Conservation (phyloP, 2,888 invertebrate species). For the Subacronicta megacephala region DNA sequence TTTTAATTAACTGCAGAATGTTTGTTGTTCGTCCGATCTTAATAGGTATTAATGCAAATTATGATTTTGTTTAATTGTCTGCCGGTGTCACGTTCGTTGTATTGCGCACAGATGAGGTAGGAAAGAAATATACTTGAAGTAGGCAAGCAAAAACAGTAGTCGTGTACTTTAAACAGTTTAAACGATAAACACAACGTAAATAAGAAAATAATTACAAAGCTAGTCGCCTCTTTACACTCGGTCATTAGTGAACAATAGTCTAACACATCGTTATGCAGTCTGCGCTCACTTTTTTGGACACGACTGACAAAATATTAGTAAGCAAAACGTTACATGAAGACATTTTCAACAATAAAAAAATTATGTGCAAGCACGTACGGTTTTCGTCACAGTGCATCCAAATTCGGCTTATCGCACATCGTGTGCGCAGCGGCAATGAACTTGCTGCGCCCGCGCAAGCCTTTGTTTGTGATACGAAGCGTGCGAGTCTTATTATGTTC, state of each 20-base stretch:
- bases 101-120: neutral
- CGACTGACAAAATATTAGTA: conserved; percentile 37
- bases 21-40: conserved; percentile 34
- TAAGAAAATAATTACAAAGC: conserved; percentile 8
- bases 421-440: conserved; percentile 76
- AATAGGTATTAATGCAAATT: conserved; percentile 46
- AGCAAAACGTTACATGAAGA: conserved; percentile 9
- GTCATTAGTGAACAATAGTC: conserved; percentile 14
- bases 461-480: conserved; percentile 48
- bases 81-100: conserved; percentile 33
- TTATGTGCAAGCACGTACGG: conserved; percentile 50
- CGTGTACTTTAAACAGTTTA: neutral
- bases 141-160: neutral
- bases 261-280: conserved; percentile 14
- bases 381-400: conserved; percentile 64
- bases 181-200: conserved; percentile 2
- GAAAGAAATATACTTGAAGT: too few relatives aligned
- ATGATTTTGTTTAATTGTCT: conserved; percentile 33
- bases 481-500: conserved; percentile 42
- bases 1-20: conserved; percentile 43
- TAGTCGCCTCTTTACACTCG: too few relatives aligned
- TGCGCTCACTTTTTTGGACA: conserved; percentile 17
- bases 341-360: conserved; percentile 26
- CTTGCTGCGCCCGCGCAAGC: conserved; percentile 61
- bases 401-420: conserved; percentile 74